A percentile compares a stretch with the other conserved stretches of the same genome.
Evolutionary conservation across 2,113 vertebrate genomes (phyloP).

Genomic region (Tapirus terrestris): DNA sequence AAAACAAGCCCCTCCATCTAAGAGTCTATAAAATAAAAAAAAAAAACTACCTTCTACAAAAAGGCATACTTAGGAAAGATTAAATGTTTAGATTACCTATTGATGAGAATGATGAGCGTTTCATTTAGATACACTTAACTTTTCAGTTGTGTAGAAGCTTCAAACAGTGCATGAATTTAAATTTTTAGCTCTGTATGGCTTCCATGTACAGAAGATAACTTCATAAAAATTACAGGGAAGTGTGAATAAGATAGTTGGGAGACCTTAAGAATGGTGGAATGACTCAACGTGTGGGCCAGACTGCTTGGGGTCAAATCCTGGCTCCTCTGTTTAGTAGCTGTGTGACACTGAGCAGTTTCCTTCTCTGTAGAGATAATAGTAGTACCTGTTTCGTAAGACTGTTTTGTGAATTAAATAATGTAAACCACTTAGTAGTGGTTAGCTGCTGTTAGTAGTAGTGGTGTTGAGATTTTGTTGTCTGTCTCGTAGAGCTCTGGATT

Average conservation of each 20-base stretch:
- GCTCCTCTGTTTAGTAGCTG: background rate
- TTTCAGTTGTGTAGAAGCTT: conserved; percentile 19
- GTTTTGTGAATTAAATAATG: background rate
- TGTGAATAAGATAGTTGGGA: background rate
- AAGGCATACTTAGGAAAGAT: background rate
- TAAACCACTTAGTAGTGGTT: background rate
- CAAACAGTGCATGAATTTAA: background rate
- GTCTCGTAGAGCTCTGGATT: background rate
- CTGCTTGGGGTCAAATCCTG: background rate
- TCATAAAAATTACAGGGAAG: background rate
- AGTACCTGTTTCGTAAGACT: background rate
- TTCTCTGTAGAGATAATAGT: background rate
- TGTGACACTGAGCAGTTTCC: background rate
- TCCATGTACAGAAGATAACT: background rate
- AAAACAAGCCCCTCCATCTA: background rate
- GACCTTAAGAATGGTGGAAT: background rate
- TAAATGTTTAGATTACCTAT: background rate
- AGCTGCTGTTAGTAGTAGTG: background rate
- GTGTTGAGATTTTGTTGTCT: background rate
- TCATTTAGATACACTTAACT: background rate
- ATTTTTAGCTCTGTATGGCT: background rate
- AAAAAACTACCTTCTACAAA: background rate
- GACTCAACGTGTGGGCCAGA: background rate
- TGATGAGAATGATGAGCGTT: background rate
- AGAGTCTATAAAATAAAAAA: too few relatives aligned